Base-by-base conservation (phyloP, 2,113 vertebrate genomes). In the Anhinga anhinga region DNA sequence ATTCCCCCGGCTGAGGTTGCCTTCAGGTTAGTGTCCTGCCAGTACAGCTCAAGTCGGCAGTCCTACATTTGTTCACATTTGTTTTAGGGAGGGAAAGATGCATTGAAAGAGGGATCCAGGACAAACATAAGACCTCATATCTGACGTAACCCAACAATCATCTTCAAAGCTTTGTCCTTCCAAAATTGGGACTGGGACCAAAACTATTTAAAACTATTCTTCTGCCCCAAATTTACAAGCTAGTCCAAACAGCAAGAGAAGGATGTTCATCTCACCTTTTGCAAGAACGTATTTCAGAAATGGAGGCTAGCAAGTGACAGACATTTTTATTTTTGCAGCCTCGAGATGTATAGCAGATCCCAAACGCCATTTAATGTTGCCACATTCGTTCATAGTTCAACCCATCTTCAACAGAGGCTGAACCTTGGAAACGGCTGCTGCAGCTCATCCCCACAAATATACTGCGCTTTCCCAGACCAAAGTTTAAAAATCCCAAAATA, bases 401-500 rank as follows among this genome's bases (percentile, higher is more conserved):
- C 42, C 45, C 47, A 29, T 25, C 32, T 77, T 66, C 70, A 69
- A 11, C 32, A 77, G 56, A 85, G 62, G 36, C 71, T 42, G 47
- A 79, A 59, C 70, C 56, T 82, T 69, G 8, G 4, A 53, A 87
- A 89, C 13, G 29, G 82, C 62, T 76, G 66, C 67, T 76, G 59
- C 0, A 0, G 38, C 50, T 95, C 88, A 77, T 44, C 74, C 74
- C 79, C 61, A 67, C 52, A 88, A 53, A 66, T 1, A 0, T 36
- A 45, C 1, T 52, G 73, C 42, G 47, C 85, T 92, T 95, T 76
- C 85, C 53, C 63, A 83, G 71, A 90, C 78, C 78, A 69, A 89
- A 85, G 92, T 79, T 96, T 80, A 83, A 90, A 91, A 95, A 80
- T 82, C 90, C 87, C 22, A 34, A 88, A 94, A 96, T 87, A 96